phyloP scores from a whole-genome alignment of 2,113 vertebrate species.

The Sarotherodon lohbergeri region DNA sequence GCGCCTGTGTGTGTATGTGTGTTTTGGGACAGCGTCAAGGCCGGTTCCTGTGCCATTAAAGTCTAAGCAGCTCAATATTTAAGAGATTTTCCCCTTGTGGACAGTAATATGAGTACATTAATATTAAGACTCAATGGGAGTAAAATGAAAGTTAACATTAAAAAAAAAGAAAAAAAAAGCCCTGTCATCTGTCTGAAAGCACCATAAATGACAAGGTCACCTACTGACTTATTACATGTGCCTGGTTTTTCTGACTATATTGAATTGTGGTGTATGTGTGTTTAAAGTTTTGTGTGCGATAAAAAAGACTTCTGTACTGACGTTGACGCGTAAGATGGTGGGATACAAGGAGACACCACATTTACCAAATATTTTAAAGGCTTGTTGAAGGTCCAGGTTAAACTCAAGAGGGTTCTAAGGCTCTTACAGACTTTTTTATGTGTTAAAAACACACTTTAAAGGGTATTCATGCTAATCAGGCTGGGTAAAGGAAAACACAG shows the following conservation, averaged over 20 bases:
- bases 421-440: neutral
- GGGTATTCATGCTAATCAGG: neutral
- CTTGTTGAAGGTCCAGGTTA: neutral
- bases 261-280: neutral
- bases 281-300: neutral
- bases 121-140: neutral
- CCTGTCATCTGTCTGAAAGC: neutral
- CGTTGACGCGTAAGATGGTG: neutral
- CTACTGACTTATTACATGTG: neutral
- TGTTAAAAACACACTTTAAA: neutral
- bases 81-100: neutral
- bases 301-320: neutral
- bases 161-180: neutral
- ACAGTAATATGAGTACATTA: slow-evolving; percentile 6
- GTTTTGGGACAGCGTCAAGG: neutral
- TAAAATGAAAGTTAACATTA: slow-evolving; percentile 10
- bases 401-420: neutral
- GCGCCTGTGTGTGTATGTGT: neutral
- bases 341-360: neutral
- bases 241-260: neutral
- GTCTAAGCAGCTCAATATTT: slow-evolving; percentile 21
- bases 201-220: slow-evolving; percentile 9
- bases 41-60: slow-evolving; percentile 25
- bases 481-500: neutral
- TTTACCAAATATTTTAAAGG: neutral